Evolutionary conservation across 64 coral and sea anemone species (phyloP).

Genomic region (Astreopora myriophthalma): DNA sequence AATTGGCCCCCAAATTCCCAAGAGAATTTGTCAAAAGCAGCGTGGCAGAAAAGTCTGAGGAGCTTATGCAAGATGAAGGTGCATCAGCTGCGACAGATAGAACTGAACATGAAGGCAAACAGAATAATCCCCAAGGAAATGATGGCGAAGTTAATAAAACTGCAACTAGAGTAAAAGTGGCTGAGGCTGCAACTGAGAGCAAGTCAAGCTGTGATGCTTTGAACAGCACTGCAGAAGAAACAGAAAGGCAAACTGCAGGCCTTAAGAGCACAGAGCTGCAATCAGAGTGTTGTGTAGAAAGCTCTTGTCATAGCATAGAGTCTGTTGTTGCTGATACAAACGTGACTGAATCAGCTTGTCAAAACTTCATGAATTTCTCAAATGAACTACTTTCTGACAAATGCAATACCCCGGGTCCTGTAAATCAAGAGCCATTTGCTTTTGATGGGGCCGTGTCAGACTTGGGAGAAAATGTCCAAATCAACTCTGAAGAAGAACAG

Average conservation of each 20-base stretch:
- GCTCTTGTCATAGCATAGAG: not conserved
- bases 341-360: not conserved
- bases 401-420: not conserved
- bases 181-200: not conserved
- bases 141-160: not conserved
- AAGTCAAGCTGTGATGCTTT: not conserved
- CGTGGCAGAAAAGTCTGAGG: not conserved
- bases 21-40: not conserved
- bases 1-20: constrained; percentile 22
- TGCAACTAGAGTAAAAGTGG: not conserved
- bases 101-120: not conserved
- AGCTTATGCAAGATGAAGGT: not conserved
- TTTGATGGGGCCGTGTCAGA: not conserved
- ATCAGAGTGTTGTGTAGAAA: not conserved
- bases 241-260: not conserved
- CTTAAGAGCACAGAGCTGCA: not conserved
- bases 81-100: not conserved
- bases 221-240: not conserved
- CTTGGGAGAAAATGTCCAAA: not conserved
- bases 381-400: not conserved
- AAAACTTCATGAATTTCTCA: not conserved
- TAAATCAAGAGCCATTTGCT: not conserved
- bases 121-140: not conserved
- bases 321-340: no score
- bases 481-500: not conserved